Base-by-base conservation (phyloP, 1,140 invertebrate genomes). In the Tetramorium simillimum region DNA sequence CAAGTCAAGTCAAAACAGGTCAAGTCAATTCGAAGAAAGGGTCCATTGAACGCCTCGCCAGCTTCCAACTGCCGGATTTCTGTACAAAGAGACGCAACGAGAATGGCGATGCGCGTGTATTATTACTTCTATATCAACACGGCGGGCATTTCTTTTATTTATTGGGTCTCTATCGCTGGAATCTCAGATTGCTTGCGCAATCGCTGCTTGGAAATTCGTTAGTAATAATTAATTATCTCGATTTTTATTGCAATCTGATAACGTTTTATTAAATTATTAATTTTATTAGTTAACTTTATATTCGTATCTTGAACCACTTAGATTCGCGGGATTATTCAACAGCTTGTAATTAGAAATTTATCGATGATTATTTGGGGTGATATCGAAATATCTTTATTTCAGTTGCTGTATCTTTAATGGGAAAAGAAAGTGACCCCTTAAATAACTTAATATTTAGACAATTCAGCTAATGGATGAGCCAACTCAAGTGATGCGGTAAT, bases 101-200 rank as follows among this genome's bases (percentile, higher is more conserved):
- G 10, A 16, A 10, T 2, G 14, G 16, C 21, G 46, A 75, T 63
- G 40, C 56, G 77, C 24, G 58, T 14, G 60, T 33, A 33, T 77
- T 77, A 77, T 65, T 85, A 85, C 77, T 21, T 33, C 16, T 40
- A 33, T 33, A 4, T 33, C 33, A 33, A 51, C 46, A 46, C 24
- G n/a, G 16, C 16, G 37, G 3, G 56, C 18, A 67, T 53, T 53
- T 51, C 10, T 37, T 62, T 65, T n/a, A 37, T 12, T 63, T 16
- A n/a, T 24, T 24, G 1, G 3, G 18, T 33, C 33, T 33, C 33
- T 40, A 2, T 40, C 21, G 4, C 12, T 12, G 12, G 16, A 49
- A 37, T 56, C 14, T 28, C 14, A 33, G 14, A 33, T 16, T 16
- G 21, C 21, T 72, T 2, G 7, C 4, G 7, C 16, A 6, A 56